Percentiles rank a stretch among this genome's conserved stretches.
Conservation (phyloP, 2,797 vertebrate species). For the Trichosurus vulpecula region DNA sequence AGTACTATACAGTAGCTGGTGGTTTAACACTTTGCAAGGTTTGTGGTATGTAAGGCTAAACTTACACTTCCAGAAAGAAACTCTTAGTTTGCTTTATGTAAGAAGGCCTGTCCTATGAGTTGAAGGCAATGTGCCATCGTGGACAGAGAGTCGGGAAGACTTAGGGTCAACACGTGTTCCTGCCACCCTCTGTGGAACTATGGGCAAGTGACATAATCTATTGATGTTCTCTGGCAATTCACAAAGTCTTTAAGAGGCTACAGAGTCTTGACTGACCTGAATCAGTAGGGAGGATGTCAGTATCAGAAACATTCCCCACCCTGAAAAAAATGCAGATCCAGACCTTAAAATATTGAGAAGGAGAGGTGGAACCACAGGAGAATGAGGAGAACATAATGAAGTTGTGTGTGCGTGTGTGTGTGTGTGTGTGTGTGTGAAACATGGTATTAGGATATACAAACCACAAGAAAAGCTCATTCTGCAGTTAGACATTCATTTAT, state of each 20-base stretch:
- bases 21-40: not conserved
- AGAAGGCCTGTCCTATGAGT: not conserved
- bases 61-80: not conserved
- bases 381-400: not conserved
- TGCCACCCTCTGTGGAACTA: not conserved
- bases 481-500: not conserved
- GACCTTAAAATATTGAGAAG: not conserved
- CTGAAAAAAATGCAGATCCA: not conserved
- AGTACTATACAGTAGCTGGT: not conserved
- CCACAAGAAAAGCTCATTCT: not conserved
- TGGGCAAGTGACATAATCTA: not conserved
- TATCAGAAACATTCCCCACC: not conserved
- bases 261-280: not conserved
- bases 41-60: not conserved
- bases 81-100: not conserved
- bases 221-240: not conserved
- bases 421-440: not conserved
- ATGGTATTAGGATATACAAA: not conserved
- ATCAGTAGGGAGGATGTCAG: not conserved
- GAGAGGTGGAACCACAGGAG: not conserved
- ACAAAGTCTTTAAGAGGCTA: not conserved
- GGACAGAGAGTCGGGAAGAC: not conserved
- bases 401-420: no score
- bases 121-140: not conserved
- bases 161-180: not conserved